Conservation (phyloP, 2,888 invertebrate genomes). For the Mythimna albipuncta region DNA sequence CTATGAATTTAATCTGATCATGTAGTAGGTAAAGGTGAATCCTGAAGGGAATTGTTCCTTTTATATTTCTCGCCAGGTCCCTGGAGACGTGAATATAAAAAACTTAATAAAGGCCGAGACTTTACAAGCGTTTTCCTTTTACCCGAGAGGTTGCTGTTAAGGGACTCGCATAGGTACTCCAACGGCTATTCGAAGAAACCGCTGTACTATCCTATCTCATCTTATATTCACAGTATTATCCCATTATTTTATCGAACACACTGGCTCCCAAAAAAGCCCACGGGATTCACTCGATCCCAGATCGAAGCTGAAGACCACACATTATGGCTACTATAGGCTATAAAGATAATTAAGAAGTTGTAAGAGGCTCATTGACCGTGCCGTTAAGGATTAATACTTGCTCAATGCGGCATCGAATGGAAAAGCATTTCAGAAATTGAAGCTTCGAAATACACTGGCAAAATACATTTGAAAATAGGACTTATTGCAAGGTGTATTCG, state of each 20-base stretch:
- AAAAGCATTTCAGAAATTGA: slow-evolving; percentile 26
- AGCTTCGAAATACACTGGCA: background rate
- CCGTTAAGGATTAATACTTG: slow-evolving; percentile 29
- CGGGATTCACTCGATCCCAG: slow-evolving; percentile 2
- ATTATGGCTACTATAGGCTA: slow-evolving; percentile 16
- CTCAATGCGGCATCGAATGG: slow-evolving; percentile 7
- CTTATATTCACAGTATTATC: slow-evolving; percentile 24
- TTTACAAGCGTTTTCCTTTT: slow-evolving; percentile 38
- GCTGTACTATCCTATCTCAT: slow-evolving; percentile 13
- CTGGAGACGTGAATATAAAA: slow-evolving; percentile 41
- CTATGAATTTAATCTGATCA: slow-evolving; percentile 27
- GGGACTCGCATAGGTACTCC: slow-evolving; percentile 34
- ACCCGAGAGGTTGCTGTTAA: slow-evolving; percentile 36
- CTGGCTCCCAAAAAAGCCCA: slow-evolving; percentile 8
- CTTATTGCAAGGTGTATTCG: background rate
- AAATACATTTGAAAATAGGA: slow-evolving; percentile 10
- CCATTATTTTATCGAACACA: slow-evolving; percentile 39
- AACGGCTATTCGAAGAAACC: slow-evolving; percentile 11
- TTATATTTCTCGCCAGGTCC: slow-evolving; percentile 30
- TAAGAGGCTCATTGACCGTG: slow-evolving; percentile 34
- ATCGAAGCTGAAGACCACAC: slow-evolving; percentile 23
- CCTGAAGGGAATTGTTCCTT: slow-evolving; percentile 18
- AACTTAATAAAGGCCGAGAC: slow-evolving; percentile 46
- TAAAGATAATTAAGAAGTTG: slow-evolving; percentile 46
- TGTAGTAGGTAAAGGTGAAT: slow-evolving; percentile 4